Evolutionary conservation across 1,140 invertebrate genomes (phyloP), one percentile per base, ranked within the genome.

Genomic region (Zaprionus vittiger): DNA sequence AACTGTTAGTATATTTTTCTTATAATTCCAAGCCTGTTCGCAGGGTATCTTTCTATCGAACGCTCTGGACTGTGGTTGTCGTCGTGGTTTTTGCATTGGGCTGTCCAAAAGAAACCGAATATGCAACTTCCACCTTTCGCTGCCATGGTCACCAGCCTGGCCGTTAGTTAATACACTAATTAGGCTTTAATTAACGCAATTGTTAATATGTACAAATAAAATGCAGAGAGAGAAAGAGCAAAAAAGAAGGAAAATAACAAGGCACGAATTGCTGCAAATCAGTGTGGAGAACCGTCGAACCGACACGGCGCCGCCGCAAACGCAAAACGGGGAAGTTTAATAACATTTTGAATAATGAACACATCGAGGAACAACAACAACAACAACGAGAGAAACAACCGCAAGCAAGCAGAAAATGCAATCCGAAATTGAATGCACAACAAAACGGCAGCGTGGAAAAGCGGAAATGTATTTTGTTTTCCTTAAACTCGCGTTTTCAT

Each of bases 261-360:
- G 67, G 38, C 59, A 74, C 44, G 37, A 78, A 69, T 72, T 76
- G 63, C 44, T 52, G 71, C 72, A 63, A 41, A 41, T n/a, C 41
- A 9, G n/a, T 47, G n/a, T 17, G 73, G 70, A 84, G 85, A 89
- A 91, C 56, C 73, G 79, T 12, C 64, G 64, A 73, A 73, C 55
- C 73, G 64, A 47, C 68, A 55, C 54, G 54, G 12, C 28, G 52
- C 26, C 54, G 54, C 47, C 49, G 71, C 24, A 55, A 34, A 34
- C 31, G 31, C 26, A 72, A 89, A 84, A 90, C 69, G 79, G 79
- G 84, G 84, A 89, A 89, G 84, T 89, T 89, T 89, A 81, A 81
- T 81, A 89, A 89, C 79, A 90, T 85, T 89, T 89, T 90, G 81
- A 90, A 89, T 89, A 81, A 90, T 84, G 74, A 89, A 81, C 63